These are phyloP conservation scores for Cirrhinus molitorella DNA, from an alignment of 2,797 vertebrate genomes.

Conservation along the genomic window DNA sequence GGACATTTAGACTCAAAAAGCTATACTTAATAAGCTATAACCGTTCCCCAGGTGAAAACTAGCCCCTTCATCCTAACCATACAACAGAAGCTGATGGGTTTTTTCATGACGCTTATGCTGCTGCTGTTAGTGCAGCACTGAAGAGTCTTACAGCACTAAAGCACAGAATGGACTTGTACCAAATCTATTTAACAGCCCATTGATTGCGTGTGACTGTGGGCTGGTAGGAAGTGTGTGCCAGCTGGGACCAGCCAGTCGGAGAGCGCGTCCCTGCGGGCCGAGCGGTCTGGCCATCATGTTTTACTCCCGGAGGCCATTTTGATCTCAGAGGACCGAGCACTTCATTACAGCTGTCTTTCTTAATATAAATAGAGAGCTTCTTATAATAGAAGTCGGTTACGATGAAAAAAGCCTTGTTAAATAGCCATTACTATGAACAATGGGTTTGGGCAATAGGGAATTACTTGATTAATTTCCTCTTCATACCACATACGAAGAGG, in stretches of 20 bases:
- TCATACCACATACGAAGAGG: neutral
- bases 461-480: constrained; percentile 54
- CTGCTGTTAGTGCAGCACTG: constrained; percentile 9
- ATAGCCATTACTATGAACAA: constrained; percentile 58
- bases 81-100: neutral
- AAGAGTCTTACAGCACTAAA: constrained; percentile 37
- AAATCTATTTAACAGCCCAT: constrained; percentile 64
- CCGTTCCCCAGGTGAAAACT: neutral
- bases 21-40: neutral
- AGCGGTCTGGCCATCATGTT: constrained; percentile 54
- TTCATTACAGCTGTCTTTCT: constrained; percentile 61
- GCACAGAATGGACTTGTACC: constrained; percentile 56
- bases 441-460: constrained; percentile 55
- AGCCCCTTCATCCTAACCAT: neutral
- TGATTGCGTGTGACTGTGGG: constrained; percentile 60
- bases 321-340: constrained; percentile 55
- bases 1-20: neutral
- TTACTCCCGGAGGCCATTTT: constrained; percentile 46
- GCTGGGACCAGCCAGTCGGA: constrained; percentile 56
- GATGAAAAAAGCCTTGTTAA: constrained; percentile 62
- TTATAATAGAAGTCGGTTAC: constrained; percentile 60
- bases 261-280: constrained; percentile 17
- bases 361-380: constrained; percentile 60
- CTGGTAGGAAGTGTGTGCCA: constrained; percentile 60
- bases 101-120: constrained; percentile 10